Base-by-base conservation (phyloP, 2,888 invertebrate species). In the Andrena chrysosceles region DNA sequence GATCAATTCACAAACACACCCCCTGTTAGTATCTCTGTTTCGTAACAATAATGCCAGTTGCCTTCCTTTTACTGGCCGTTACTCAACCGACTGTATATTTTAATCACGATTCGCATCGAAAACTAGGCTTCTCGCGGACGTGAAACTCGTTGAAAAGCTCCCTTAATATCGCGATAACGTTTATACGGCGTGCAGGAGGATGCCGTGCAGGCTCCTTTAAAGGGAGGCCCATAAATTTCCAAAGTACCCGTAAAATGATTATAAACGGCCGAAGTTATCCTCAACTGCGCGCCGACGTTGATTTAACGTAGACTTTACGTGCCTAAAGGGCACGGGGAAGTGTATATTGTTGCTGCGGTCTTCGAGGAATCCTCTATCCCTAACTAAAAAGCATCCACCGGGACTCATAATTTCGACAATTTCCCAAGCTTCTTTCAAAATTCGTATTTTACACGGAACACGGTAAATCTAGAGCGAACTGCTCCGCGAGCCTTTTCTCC, bases 201-300 rank as follows among this genome's bases (percentile, higher is more conserved):
- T 16, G 66, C 79, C 86, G 81, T 63, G 71, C 77, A 33, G 79
- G 52, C 79, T 63, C 86, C 84, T 88, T 88, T 84, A 84, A 87
- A 88, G 81, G 72, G 70, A 77, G 69, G 60, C 68, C 83, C 83
- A 87, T 88, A 85, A 88, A 88, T 88, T 87, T 71, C 60, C 81
- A 71, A 83, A 81, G 88, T 82, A 87, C 72, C 84, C 73, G 85
- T 87, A 88, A 88, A 88, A 88, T 88, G 88, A 88, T 88, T 88
- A 88, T 86, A 87, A 87, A 88, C 85, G 88, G 73, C 67, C 85
- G 63, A 88, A 88, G 85, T 88, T 88, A 87, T 76, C 80, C 85
- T 83, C 83, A 85, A 88, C 85, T 81, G 81, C 68, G 73, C 83
- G 64, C 85, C 79, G 84, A 86, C 85, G 83, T 88, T 88, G 88